Evolutionary conservation across 2,888 invertebrate species (phyloP).

Genomic region (Lithophane leautieri): DNA sequence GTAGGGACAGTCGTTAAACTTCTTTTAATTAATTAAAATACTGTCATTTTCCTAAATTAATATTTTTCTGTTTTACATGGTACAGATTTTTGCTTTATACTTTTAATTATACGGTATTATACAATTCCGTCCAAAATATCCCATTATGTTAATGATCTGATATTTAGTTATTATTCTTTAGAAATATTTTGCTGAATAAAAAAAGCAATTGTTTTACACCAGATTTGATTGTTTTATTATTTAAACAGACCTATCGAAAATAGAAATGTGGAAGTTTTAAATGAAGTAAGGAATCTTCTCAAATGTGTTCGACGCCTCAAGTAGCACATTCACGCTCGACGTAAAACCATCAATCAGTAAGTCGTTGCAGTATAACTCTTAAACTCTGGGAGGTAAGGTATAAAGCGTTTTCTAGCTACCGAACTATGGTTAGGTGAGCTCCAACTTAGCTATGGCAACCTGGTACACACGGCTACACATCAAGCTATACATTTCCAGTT

Average conservation of each 20-base stretch:
- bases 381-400: too few species aligned
- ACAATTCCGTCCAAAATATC: slow-evolving; percentile 67
- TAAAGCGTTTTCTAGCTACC: too few species aligned
- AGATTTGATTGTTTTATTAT: slow-evolving; percentile 33
- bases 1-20: slow-evolving; percentile 48
- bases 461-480: too few species aligned
- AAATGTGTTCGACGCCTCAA: neutral
- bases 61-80: slow-evolving; percentile 25
- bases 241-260: neutral
- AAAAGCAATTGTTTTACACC: slow-evolving; percentile 65
- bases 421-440: too few species aligned
- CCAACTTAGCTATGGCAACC: too few species aligned
- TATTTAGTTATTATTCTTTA: slow-evolving; percentile 64
- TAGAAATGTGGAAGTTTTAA: neutral
- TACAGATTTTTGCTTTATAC: slow-evolving; percentile 35
- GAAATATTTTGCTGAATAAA: slow-evolving; percentile 68
- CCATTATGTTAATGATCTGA: slow-evolving; percentile 68
- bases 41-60: slow-evolving; percentile 21
- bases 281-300: too few species aligned
- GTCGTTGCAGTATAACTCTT: too few species aligned
- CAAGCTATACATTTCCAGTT: too few species aligned
- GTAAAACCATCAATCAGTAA: too few species aligned
- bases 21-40: slow-evolving; percentile 26
- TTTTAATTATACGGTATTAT: slow-evolving; percentile 54
- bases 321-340: too few species aligned